Evolutionary conservation across 2,888 invertebrate species (phyloP), one percentile per base, ranked within the genome.

Genomic region (Volucella bombylans): DNA sequence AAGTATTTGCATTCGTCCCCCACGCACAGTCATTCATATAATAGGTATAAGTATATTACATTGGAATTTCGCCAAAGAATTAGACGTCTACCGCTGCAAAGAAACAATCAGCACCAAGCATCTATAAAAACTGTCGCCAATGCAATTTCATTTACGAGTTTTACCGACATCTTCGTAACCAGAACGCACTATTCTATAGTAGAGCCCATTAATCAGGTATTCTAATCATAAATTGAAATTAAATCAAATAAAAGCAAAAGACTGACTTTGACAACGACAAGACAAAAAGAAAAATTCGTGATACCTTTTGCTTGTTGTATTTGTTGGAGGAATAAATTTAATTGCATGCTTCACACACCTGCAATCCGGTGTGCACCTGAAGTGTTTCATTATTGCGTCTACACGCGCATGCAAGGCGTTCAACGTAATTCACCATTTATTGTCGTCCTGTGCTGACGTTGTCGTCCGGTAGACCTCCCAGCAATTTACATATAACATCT

Each of bases 401-500:
- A 23, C 10, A 52, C 41, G n/a, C 18, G 14, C 47, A 57, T 47
- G 68, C 68, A 57, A 69, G 45, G 67, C 47, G 47, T 67, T 14
- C 62, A n/a, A 11, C 59, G 54, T 57, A 12, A 18, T 10, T 15
- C 14, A 23, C 23, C 23, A 23, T 4, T 23, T 23, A 23, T 23
- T 23, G 39, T 14, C 41, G 71, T 62, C 47, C 68, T 52, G 15
- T n/a, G 15, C 11, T 12, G 12, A 52, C 52, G n/a, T 47, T 39
- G 50, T 11, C 43, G 38, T 62, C 52, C 65, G 47, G n/a, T 47
- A 62, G n/a, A 79, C 82, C 79, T 79, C 82, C 79, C 79, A 69
- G 55, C 50, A 59, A 59, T 69, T 83, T 69, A 79, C 68, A 12
- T 79, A 57, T 62, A 83, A 79, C 79, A 79, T 83, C 82, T 79